Conservation (phyloP, 2,797 vertebrate species). For the Setipinna tenuifilis region DNA sequence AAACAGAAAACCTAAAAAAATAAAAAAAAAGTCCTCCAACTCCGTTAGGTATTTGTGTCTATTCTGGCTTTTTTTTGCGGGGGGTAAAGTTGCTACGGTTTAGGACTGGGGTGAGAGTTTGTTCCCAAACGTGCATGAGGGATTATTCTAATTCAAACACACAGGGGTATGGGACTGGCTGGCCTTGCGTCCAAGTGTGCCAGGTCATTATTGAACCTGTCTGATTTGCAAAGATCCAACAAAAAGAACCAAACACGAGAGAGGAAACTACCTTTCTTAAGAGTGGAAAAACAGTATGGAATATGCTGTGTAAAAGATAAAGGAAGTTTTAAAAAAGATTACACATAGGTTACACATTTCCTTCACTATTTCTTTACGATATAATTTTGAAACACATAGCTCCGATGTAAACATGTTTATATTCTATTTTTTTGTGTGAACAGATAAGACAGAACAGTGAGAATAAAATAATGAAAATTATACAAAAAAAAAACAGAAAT, state of each 20-base stretch:
- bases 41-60: not conserved
- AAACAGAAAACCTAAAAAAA: no score
- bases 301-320: not conserved
- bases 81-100: not conserved
- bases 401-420: not conserved
- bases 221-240: not conserved
- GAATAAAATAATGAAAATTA: no score
- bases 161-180: conserved; percentile 51
- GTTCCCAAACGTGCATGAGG: conserved; percentile 51
- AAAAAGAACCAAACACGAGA: not conserved
- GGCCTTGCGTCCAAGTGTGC: conserved; percentile 21
- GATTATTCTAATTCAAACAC: conserved; percentile 54
- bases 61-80: not conserved
- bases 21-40: not conserved
- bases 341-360: not conserved
- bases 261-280: not conserved
- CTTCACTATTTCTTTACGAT: not conserved
- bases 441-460: no score
- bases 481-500: no score
- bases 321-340: not conserved
- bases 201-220: not conserved
- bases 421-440: not conserved
- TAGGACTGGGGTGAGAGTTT: conserved; percentile 52
- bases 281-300: not conserved
- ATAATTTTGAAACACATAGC: not conserved